These are phyloP conservation scores for Apostichopus parvimensis DNA, from an alignment of 35 echinoderm and acorn worm genomes.

Conservation along the genomic window DNA sequence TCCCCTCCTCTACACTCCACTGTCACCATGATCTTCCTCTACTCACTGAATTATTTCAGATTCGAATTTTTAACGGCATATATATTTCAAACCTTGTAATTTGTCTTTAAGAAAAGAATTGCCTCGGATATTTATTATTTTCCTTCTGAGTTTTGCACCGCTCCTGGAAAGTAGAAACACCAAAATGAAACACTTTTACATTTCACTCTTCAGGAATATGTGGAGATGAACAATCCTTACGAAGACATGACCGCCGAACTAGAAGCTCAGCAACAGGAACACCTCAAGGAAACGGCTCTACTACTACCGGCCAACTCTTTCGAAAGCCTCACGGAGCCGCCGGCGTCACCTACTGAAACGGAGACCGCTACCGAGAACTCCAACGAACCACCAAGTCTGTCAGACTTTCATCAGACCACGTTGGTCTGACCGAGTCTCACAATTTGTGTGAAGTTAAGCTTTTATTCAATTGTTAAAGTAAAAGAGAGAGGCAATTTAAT, in stretches of 20 bases:
- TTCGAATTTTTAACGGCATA: too few relatives aligned
- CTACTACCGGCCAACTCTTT: not conserved
- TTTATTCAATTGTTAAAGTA: not conserved
- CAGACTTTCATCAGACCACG: conserved; percentile 45
- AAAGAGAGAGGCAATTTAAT: not conserved
- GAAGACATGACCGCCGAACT: conserved; percentile 43
- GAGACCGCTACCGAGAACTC: conserved; percentile 13
- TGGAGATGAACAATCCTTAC: conserved; percentile 45
- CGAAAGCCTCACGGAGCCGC: conserved; percentile 5
- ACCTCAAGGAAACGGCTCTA: conserved; percentile 27
- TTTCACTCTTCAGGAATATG: conserved; percentile 32
- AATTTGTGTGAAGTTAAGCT: not conserved
- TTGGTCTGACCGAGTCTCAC: not conserved
- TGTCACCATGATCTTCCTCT: too few relatives aligned
- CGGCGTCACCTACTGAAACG: not conserved
- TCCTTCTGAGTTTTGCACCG: too few relatives aligned
- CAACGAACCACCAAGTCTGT: conserved; percentile 20
- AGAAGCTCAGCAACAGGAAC: conserved; percentile 43
- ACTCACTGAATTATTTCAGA: too few relatives aligned
- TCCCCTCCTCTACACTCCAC: too few relatives aligned
- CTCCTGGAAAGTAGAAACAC: too few relatives aligned
- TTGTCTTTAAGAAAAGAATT: too few relatives aligned
- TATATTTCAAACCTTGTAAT: too few relatives aligned
- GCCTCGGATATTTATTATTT: too few relatives aligned
- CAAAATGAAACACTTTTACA: too few relatives aligned